Evolutionary conservation across 2,888 invertebrate genomes (phyloP).

Genomic region (Rutpela maculata): DNA sequence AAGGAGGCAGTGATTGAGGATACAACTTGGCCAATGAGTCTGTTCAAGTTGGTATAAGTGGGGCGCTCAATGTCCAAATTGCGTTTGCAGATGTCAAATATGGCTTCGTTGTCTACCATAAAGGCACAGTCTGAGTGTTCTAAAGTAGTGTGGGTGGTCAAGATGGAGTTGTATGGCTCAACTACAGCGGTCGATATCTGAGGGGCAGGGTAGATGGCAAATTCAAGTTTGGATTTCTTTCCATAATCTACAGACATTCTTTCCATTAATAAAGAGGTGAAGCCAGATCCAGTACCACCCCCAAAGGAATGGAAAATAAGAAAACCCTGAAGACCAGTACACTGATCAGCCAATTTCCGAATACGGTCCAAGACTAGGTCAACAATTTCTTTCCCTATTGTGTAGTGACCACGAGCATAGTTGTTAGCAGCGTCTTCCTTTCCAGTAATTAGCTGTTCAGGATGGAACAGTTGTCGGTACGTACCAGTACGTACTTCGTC

Average conservation of each 20-base stretch:
- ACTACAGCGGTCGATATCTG: slow-evolving; percentile 93
- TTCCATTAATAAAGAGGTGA: slow-evolving; percentile 98
- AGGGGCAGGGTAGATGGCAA: slow-evolving; percentile 97
- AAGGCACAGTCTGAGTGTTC: slow-evolving; percentile 98
- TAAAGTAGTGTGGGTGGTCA: slow-evolving; percentile 96
- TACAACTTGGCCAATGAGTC: slow-evolving; percentile 96
- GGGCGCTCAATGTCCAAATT: slow-evolving; percentile 97
- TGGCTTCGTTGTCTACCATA: slow-evolving; percentile 95
- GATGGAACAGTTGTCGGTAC: slow-evolving; percentile 97
- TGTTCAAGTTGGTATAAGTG: slow-evolving; percentile 96
- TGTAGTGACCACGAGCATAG: slow-evolving; percentile 98
- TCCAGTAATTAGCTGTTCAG: slow-evolving; percentile 92
- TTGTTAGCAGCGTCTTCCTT: slow-evolving; percentile 99
- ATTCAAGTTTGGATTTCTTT: slow-evolving; percentile 96
- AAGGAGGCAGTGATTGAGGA: slow-evolving; percentile 95
- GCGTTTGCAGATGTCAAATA: slow-evolving; percentile 94
- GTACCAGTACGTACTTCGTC: slow-evolving; percentile 95
- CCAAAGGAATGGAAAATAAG: slow-evolving; percentile 97
- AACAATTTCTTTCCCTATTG: slow-evolving; percentile 96
- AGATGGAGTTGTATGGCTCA: slow-evolving; percentile 98
- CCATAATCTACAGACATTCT: slow-evolving; percentile 96
- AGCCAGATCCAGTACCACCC: slow-evolving; percentile 95
- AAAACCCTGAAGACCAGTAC: slow-evolving; percentile 94
- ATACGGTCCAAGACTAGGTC: slow-evolving; percentile 87
- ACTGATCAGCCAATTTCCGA: slow-evolving; percentile 84